Evolutionary conservation across 1,140 invertebrate genomes (phyloP).

Genomic region (Drosophila obscura): DNA sequence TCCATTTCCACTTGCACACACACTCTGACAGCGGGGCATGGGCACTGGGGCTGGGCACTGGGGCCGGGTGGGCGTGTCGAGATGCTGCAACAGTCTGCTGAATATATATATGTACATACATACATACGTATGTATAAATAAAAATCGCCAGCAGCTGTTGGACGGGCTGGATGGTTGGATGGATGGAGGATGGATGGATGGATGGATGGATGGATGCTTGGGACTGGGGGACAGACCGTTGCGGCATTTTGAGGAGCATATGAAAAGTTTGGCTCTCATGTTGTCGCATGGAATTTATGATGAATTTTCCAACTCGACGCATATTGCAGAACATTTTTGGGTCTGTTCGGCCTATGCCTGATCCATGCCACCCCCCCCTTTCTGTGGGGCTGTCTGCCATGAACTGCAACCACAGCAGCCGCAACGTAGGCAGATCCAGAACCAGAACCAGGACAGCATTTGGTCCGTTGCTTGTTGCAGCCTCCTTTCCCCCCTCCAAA

Average conservation of each 20-base stretch:
- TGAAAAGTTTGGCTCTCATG: slow-evolving; percentile 74
- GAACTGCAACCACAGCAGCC: slow-evolving; percentile 74
- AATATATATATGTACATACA: slow-evolving; percentile 6
- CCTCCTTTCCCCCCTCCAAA: slow-evolving; percentile 21
- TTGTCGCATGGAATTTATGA: slow-evolving; percentile 80
- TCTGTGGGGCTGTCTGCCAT: slow-evolving; percentile 34
- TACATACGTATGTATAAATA: slow-evolving; percentile 51
- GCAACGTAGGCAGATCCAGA: slow-evolving; percentile 47
- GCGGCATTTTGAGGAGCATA: slow-evolving; percentile 62
- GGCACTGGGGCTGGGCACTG: neutral
- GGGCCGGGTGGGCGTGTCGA: slow-evolving; percentile 37
- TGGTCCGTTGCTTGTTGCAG: slow-evolving; percentile 57
- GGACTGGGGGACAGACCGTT: slow-evolving; percentile 30
- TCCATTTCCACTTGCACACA: slow-evolving; percentile 1
- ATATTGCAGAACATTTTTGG: slow-evolving; percentile 81
- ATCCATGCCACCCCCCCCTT: slow-evolving; percentile 7
- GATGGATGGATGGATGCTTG: slow-evolving; percentile 21
- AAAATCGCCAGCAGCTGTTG: slow-evolving; percentile 57
- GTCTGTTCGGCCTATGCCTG: slow-evolving; percentile 53
- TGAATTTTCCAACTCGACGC: slow-evolving; percentile 78
- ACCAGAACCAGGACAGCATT: slow-evolving; percentile 53
- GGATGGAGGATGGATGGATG: slow-evolving; percentile 6
- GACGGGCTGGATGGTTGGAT: slow-evolving; percentile 8
- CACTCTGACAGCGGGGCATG: neutral
- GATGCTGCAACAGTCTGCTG: slow-evolving; percentile 33